These are phyloP conservation scores for Stigmatopora nigra DNA, from an alignment of 2,113 vertebrate species.

Conservation along the genomic window DNA sequence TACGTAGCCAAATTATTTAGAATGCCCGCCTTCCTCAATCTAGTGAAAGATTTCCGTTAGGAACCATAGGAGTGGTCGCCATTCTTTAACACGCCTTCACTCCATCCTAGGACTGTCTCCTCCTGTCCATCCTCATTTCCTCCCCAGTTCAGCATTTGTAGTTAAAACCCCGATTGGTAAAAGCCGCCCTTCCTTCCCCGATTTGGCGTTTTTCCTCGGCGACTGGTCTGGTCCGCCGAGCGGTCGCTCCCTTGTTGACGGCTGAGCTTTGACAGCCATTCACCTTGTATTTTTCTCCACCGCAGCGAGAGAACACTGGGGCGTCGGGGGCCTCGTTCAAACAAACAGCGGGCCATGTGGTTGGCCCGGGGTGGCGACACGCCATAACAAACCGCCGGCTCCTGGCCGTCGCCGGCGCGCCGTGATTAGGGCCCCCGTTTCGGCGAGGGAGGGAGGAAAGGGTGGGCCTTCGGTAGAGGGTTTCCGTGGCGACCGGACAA, in stretches of 20 bases:
- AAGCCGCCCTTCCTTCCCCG: not conserved
- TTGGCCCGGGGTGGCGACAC: constrained; percentile 57
- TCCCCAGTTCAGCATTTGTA: not conserved
- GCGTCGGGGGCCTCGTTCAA: constrained; percentile 57
- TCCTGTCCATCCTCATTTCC: not conserved
- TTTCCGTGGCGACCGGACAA: constrained; percentile 55
- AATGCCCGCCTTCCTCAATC: too few relatives aligned
- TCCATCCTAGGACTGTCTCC: not conserved
- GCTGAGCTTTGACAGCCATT: constrained; percentile 54
- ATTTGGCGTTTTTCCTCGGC: not conserved
- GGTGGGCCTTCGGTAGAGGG: constrained; percentile 28
- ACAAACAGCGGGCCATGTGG: constrained; percentile 65
- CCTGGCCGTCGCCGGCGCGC: constrained; percentile 45
- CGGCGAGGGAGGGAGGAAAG: constrained; percentile 1
- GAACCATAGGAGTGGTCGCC: constrained; percentile 50
- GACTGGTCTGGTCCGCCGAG: not conserved
- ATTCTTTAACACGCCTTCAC: constrained; percentile 48
- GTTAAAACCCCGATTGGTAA: not conserved
- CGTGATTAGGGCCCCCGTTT: constrained; percentile 22
- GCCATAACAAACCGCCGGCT: constrained; percentile 65
- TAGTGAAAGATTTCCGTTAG: constrained; percentile 68
- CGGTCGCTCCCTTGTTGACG: constrained; percentile 34
- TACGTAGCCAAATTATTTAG: too few relatives aligned
- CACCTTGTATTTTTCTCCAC: constrained; percentile 45
- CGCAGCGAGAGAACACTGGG: constrained; percentile 39